Percentiles rank a stretch among this genome's conserved stretches.
Evolutionary conservation across 2,888 invertebrate species (phyloP).

Genomic region (Lochmaea capreae): DNA sequence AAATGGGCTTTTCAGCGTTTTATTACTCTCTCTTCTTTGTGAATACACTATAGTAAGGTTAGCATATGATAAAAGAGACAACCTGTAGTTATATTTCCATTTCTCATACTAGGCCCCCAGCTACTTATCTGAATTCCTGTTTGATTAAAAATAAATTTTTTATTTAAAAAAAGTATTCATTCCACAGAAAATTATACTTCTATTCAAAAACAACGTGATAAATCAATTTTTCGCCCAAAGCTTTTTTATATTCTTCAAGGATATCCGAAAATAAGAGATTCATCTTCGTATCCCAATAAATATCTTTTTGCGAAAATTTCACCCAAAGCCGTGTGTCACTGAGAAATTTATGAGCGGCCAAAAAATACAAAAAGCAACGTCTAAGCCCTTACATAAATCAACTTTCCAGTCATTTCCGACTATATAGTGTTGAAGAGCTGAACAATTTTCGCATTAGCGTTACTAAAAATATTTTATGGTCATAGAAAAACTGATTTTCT

Average conservation of each 20-base stretch:
- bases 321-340: constrained; percentile 30
- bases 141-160: too few relatives aligned
- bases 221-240: constrained; percentile 1
- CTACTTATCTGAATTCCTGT: too few relatives aligned
- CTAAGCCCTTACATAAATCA: constrained; percentile 52
- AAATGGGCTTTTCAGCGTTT: too few relatives aligned
- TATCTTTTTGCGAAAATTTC: constrained; percentile 34
- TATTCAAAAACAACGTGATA: constrained; percentile 25
- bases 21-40: too few relatives aligned
- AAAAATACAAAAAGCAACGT: constrained; percentile 39
- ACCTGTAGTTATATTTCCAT: too few relatives aligned
- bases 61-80: too few relatives aligned
- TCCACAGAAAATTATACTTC: neutral
- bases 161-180: too few relatives aligned
- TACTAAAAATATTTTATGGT: neutral
- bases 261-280: constrained; percentile 36
- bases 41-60: too few relatives aligned
- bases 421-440: constrained; percentile 48
- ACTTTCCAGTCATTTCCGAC: constrained; percentile 49
- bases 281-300: constrained; percentile 33
- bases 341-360: constrained; percentile 33
- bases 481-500: too few relatives aligned
- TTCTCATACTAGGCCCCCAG: too few relatives aligned
- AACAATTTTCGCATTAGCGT: neutral
- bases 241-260: constrained; percentile 31